Base-by-base conservation (phyloP, 2,113 vertebrate species). In the Xyliphius kryptos region DNA sequence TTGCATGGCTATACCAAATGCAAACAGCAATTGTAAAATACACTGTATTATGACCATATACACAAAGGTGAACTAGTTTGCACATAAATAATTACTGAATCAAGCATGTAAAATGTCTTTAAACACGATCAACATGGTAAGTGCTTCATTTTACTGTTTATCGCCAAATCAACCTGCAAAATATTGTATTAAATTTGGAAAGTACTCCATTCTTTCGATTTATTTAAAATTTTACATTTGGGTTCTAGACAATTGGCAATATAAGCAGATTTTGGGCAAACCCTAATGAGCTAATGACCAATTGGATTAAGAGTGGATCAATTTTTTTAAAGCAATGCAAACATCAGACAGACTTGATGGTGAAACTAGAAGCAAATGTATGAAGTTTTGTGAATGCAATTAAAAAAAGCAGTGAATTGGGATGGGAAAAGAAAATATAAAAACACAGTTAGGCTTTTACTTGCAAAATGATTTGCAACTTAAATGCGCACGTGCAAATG, bases 301-400 rank as follows among this genome's bases (percentile, higher is more conserved):
- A 81, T 82, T 77, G 76, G 71, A 81, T 79, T 81, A 86, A 81
- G 84, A 82, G 86, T 88, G 86, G 87, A 89, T 87, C 85, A 87
- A 86, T 85, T 81, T 73, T 46, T 16, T 57, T 64, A 44, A 86
- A 74, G 83, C 77, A 81, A 77, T 78, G 79, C 71, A 80, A 77
- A 76, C 80, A 81, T 80, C 69, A 80, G 78, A 63, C 65, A 46
- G n/a, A 73, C 47, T 81, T 78, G 82, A 86, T 82, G 80, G 75
- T 68, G 67, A 80, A 83, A 80, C 74, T 63, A 77, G 85, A 83
- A 72, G 78, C 77, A 80, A 75, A 77, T 67, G 51, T 19, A 78
- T 76, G 78, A 65, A 56, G 75, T 75, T 71, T 17, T 61, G 53
- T 68, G 77, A 69, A 77, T 62, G 67, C 68, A 79, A 74, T 77